These are phyloP conservation scores for Philereme transversata DNA, from an alignment of 2,888 invertebrate genomes.

Conservation along the genomic window DNA sequence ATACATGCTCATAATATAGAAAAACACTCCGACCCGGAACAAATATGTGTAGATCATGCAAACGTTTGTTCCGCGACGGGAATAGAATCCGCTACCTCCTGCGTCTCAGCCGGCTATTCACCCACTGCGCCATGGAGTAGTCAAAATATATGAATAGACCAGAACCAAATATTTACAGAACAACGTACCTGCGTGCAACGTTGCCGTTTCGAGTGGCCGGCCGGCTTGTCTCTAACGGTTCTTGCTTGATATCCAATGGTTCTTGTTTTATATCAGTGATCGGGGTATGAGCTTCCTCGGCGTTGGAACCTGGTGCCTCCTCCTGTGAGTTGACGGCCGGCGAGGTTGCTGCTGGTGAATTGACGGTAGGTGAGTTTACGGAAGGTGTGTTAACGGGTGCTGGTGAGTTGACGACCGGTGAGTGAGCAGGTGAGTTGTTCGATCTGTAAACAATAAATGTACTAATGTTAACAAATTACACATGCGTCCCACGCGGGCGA, in stretches of 20 bases:
- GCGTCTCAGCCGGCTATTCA: no score
- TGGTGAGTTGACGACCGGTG: constrained; percentile 5
- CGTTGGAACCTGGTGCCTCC: background rate
- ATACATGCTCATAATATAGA: no score
- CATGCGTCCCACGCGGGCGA: no score
- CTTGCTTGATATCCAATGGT: constrained; percentile 32
- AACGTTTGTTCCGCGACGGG: no score
- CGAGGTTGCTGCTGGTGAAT: background rate
- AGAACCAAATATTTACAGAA: no score
- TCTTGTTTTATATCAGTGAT: constrained; percentile 23
- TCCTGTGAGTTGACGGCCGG: constrained; percentile 2
- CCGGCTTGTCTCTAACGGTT: constrained; percentile 18
- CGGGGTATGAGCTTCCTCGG: constrained; percentile 1
- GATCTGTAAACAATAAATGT: constrained; percentile 7
- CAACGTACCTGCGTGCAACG: constrained; percentile 54
- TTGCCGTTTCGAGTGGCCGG: constrained; percentile 50
- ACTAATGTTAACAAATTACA: no score
- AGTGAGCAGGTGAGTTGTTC: constrained; percentile 7
- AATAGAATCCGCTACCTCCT: no score
- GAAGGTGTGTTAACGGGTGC: constrained; percentile 1
- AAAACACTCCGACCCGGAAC: no score
- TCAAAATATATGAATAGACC: no score
- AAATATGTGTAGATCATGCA: no score
- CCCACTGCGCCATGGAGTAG: no score
- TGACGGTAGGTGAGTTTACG: background rate